A percentile compares a stretch with the other conserved stretches of the same genome.
These are phyloP conservation scores for Mirza zaza DNA, from an alignment of 2,113 vertebrate species.

Conservation along the genomic window DNA sequence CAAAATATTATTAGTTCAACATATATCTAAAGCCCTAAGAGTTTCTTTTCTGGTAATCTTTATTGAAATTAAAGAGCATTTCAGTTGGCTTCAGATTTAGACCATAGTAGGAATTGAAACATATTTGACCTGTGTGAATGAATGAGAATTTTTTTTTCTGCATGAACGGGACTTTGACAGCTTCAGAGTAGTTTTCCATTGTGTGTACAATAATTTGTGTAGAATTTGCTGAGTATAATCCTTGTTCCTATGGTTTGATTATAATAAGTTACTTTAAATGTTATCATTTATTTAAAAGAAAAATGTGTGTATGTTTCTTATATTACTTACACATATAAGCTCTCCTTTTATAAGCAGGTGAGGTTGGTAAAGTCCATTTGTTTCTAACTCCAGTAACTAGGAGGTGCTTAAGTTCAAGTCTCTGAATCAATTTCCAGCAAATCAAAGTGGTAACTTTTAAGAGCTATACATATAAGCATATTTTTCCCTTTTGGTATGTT, in stretches of 20 bases:
- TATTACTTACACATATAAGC: background rate
- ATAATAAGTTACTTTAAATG: background rate
- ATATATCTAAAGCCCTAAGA: background rate
- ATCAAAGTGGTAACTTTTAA: background rate
- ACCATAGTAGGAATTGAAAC: slow-evolving; percentile 29
- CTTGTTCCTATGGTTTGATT: background rate
- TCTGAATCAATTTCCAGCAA: slow-evolving; percentile 1
- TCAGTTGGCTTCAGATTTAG: background rate
- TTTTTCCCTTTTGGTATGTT: background rate
- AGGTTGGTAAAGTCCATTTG: background rate
- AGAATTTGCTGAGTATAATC: slow-evolving; percentile 3
- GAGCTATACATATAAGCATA: background rate
- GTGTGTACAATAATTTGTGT: slow-evolving; percentile 12
- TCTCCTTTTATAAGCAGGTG: background rate
- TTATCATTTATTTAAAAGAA: slow-evolving; percentile 12
- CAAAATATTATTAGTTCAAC: background rate
- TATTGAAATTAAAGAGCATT: slow-evolving; percentile 3
- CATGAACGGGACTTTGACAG: background rate
- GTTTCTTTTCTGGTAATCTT: background rate
- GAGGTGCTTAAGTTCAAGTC: background rate
- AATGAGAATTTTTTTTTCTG: background rate
- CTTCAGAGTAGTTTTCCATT: background rate
- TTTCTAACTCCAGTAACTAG: background rate
- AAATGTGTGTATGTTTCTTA: background rate
- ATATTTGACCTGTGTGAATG: slow-evolving; percentile 34